Base-by-base conservation (phyloP, 1,140 invertebrate species). In the Tyrophagus putrescentiae region DNA sequence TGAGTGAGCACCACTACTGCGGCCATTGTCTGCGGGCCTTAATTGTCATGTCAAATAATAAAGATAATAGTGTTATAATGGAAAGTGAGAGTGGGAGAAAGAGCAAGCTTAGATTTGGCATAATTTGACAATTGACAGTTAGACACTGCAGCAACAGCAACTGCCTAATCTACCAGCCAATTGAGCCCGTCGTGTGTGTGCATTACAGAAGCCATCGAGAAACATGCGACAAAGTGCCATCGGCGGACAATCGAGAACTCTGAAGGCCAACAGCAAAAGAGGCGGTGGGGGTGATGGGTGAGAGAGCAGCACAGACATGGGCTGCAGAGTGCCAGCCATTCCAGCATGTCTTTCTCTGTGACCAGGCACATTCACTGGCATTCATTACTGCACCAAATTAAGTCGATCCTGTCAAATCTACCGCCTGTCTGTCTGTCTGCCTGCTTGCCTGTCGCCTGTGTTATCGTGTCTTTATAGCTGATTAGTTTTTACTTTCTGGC, bases 11-110 rank as follows among this genome's bases (percentile, higher is more conserved):
- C n/a, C n/a, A n/a, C n/a, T n/a, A n/a, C n/a, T n/a, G n/a, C n/a
- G n/a, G 18, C 7, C 45, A 48, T 18, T 48, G 45, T n/a, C n/a
- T 18, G 18, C 13, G 45, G 18, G 7, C 45, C 45, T 48, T 48
- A 48, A 48, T 48, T 48, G 45, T 48, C 45, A 48, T 48, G 45
- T 48, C 45, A 48, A 48, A 48, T 48, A 48, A 48, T 48, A 48
- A 48, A 48, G 45, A 48, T 48, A 48, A 48, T 48, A 29, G 45
- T 18, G 18, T 21, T 48, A 18, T 48, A 48, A 48, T 48, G 31
- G 45, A 48, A n/a, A n/a, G n/a, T n/a, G n/a, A n/a, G n/a, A n/a
- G n/a, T n/a, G n/a, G n/a, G n/a, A n/a, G n/a, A n/a, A n/a, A n/a
- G n/a, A n/a, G n/a, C 45, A 48, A 7, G 45, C 45, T 48, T 48